Evolutionary conservation across 2,113 vertebrate genomes (phyloP).

Genomic region (Oryctolagus cuniculus): DNA sequence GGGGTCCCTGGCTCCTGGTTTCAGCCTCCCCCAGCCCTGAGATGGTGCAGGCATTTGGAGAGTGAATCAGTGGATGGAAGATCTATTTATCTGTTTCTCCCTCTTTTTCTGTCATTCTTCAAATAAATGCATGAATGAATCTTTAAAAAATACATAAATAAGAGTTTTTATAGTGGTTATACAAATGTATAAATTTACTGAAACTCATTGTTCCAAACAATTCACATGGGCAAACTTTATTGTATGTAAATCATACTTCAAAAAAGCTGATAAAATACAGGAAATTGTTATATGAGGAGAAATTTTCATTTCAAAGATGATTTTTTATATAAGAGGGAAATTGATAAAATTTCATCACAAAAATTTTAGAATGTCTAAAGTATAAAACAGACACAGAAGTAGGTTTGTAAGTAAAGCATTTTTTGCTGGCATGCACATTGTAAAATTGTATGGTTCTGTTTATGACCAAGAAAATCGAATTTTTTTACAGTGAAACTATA

Average conservation of each 20-base stretch:
- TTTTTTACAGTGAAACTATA: constrained; percentile 70
- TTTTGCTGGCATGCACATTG: constrained; percentile 7
- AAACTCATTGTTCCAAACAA: not conserved
- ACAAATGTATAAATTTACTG: constrained; percentile 42
- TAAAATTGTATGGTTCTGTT: constrained; percentile 68
- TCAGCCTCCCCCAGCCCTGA: no score
- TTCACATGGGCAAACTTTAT: constrained; percentile 18
- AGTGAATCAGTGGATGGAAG: no score
- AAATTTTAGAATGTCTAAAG: constrained; percentile 50
- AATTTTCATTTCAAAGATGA: constrained; percentile 41
- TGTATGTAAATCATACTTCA: not conserved
- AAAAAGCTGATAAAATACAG: not conserved
- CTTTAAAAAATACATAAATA: no score
- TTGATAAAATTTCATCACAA: constrained; percentile 23
- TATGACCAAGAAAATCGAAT: constrained; percentile 62
- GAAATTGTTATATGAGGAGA: not conserved
- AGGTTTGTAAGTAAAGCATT: constrained; percentile 31
- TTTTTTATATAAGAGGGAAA: not conserved
- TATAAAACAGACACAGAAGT: constrained; percentile 33
- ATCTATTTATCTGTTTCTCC: no score
- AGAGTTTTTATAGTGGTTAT: not conserved
- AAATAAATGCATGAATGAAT: no score
- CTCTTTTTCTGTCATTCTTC: no score
- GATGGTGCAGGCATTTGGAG: no score
- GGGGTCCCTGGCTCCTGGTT: no score